Conservation (phyloP, 2,888 invertebrate genomes). For the Cephus runcator region DNA sequence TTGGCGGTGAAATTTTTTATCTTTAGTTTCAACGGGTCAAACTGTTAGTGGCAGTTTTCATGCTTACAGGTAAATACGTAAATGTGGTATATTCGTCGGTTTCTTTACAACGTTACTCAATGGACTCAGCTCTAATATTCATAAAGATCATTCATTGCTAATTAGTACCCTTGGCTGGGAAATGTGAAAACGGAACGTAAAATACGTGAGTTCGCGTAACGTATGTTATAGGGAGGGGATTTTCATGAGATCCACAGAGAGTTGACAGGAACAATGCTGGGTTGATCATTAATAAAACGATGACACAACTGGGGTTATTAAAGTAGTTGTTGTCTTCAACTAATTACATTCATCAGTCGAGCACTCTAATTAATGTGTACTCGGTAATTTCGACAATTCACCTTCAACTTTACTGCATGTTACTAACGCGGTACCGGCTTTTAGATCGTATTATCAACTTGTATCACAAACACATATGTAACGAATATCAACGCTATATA, state of each 20-base stretch:
- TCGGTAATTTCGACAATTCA: conserved; percentile 14
- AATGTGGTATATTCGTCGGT: neutral
- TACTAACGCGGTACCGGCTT: neutral
- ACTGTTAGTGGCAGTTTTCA: neutral
- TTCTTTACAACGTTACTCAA: neutral
- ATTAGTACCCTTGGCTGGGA: neutral
- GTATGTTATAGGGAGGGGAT: neutral
- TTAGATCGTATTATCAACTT: neutral
- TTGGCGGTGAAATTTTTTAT: neutral
- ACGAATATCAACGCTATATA: neutral
- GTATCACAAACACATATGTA: neutral
- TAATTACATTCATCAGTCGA: conserved; percentile 17
- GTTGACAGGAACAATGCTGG: neutral
- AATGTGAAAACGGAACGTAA: neutral
- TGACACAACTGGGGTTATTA: neutral
- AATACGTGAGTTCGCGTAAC: neutral
- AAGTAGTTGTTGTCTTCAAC: neutral
- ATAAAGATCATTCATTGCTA: neutral
- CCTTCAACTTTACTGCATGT: neutral
- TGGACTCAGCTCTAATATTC: neutral
- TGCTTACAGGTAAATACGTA: neutral
- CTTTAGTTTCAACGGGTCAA: neutral
- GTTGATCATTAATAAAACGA: neutral
- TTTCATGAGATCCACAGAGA: neutral
- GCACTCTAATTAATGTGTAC: conserved; percentile 17